Base-by-base conservation (phyloP, 2,888 invertebrate species). In the Allophyes oxyacanthae region DNA sequence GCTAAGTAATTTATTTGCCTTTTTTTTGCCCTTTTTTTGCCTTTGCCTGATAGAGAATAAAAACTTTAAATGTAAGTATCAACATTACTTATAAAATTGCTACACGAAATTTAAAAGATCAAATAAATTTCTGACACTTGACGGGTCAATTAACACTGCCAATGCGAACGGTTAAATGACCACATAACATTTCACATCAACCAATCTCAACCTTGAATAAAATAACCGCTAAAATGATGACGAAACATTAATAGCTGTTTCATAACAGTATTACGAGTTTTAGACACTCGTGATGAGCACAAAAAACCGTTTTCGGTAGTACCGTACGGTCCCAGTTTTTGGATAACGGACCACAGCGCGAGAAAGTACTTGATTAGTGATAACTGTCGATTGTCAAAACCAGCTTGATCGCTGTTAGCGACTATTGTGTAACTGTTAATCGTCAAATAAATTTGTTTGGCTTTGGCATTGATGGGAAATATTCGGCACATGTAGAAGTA, bases 321-420 rank as follows among this genome's bases (percentile, higher is more conserved):
- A 93, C 93, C 93, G 94, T 94, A 90, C 83, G 82, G 88, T 85
- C 88, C 92, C 90, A 90, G 86, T 86, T 92, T 92, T 91, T 75
- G 89, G 86, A 59, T 94, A 94, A 92, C 93, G 93, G 74, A 88
- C 82, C 58, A 60, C 54, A 28, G 34, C 70, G 53, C 78, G 85
- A 85, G 88, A 91, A 90, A 91, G 91, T 91, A 87, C 84, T 84
- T 88, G 91, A 93, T 92, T 91, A 91, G 90, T 82, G 80, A 82
- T 90, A 90, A 90, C 90, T 86, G 91, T 88, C 80, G 78, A 81
- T 77, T 83, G 84, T 85, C 85, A 83, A 87, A 88, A 77, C 80
- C 74, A 82, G 81, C 72, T 81, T 69, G 72, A 72, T 75, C 68
- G 68, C 70, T 68, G 77, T 68, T 49, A 64, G 56, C 52, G 9